A percentile compares a stretch with the other conserved stretches of the same genome.
phyloP scores from a whole-genome alignment of 2,113 vertebrate species.

The Notiomystis cincta region DNA sequence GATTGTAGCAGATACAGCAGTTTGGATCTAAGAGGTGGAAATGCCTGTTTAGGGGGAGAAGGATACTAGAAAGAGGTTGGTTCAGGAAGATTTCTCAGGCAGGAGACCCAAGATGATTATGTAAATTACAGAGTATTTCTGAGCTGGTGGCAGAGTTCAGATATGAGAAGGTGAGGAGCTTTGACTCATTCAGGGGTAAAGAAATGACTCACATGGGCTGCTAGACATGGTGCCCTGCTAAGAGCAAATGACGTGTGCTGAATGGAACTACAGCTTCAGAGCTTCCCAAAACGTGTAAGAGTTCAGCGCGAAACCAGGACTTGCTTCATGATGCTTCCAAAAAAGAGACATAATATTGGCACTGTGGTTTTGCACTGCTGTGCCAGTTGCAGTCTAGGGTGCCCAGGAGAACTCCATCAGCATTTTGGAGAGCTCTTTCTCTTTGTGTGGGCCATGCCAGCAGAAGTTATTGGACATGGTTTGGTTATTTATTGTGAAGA shows the following conservation, averaged over 20 bases:
- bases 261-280: neutral
- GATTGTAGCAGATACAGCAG: neutral
- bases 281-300: neutral
- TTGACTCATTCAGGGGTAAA: neutral
- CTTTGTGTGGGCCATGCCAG: neutral
- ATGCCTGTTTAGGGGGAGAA: neutral
- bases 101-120: neutral
- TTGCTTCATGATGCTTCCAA: neutral
- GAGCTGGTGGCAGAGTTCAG: neutral
- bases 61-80: neutral
- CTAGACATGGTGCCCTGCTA: neutral
- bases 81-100: neutral
- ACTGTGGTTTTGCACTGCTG: neutral
- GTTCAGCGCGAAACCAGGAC: neutral
- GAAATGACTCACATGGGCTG: neutral
- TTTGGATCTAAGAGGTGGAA: neutral
- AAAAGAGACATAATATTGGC: neutral
- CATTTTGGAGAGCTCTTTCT: neutral
- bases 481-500: neutral
- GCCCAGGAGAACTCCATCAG: neutral
- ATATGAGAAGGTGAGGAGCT: neutral
- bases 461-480: neutral
- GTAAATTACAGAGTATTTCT: neutral
- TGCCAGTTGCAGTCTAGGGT: neutral
- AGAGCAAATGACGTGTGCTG: accelerated